Base-by-base conservation (phyloP, 2,797 vertebrate species). In the Myiotriccus ornatus region DNA sequence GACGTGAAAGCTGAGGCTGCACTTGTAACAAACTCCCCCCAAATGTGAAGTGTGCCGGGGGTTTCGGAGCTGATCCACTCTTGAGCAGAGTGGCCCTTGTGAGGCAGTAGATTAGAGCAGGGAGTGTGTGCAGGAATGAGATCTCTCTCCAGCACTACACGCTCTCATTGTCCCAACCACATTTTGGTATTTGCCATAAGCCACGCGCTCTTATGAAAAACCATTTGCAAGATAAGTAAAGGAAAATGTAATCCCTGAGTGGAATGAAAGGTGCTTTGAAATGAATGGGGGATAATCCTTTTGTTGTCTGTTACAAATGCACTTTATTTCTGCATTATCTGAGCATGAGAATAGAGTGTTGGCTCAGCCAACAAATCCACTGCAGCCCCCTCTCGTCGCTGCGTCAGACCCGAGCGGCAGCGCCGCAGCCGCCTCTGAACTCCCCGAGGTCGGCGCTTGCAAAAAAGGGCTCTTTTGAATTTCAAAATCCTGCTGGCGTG, bases 211-310 rank as follows among this genome's bases (percentile, higher is more conserved):
- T 95, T 97, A 57, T 35, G 95, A 96, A 97, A 97, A 96, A 96
- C 96, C 96, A 97, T 97, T 97, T 97, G 97, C 97, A 97, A 98
- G 97, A 98, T 98, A 98, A 98, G 97, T 97, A 95, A 98, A 98
- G 96, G 97, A 93, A 98, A 98, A 97, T 97, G 97, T 98, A 98
- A 98, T 98, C 97, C 97, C 96, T 63, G 95, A 96, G 97, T 97
- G 95, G 97, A 97, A 97, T 96, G 98, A 98, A 98, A 96, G 95
- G 95, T 96, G 94, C 97, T 98, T 98, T 98, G 97, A 98, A 98
- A 98, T 97, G 98, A 98, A 97, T 92, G 97, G 97, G 67, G 97
- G 97, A 98, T 98, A 98, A 98, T 98, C 98, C 97, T 97, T 98
- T 97, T 97, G 97, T 98, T 98, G 97, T 97, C 96, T 95, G 90